Conservation (phyloP, 2,113 vertebrate genomes). For the Sylvia atricapilla region DNA sequence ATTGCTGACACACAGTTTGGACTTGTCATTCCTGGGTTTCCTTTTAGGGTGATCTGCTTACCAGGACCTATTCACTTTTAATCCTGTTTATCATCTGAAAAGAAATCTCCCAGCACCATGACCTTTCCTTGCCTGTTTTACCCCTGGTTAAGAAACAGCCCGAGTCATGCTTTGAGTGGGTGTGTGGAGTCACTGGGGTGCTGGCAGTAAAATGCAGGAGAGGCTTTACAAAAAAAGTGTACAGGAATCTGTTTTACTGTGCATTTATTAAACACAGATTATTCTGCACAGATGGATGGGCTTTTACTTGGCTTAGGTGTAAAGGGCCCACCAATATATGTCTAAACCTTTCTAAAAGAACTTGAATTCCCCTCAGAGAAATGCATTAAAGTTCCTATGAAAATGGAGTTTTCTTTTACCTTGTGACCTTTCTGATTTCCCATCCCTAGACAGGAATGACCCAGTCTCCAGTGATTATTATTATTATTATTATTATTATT, state of each 20-base stretch:
- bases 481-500: background rate
- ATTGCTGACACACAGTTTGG: background rate
- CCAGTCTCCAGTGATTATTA: background rate
- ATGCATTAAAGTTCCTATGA: conserved; percentile 1
- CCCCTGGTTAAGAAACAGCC: background rate
- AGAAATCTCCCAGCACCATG: background rate
- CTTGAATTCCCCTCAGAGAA: conserved; percentile 32
- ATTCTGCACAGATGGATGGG: background rate
- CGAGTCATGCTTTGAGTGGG: background rate
- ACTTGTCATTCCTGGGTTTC: background rate
- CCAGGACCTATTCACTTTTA: conserved; percentile 1
- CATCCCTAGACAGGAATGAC: background rate
- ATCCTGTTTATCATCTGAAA: background rate
- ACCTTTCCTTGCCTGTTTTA: background rate
- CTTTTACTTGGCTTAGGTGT: conserved; percentile 21
- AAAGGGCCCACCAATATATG: background rate
- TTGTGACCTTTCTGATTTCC: conserved; percentile 32
- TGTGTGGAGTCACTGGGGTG: background rate
- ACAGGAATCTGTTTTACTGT: background rate
- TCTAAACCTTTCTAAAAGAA: conserved; percentile 19
- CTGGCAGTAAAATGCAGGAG: background rate
- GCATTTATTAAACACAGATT: conserved; percentile 13
- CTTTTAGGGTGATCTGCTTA: background rate
- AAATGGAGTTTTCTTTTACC: conserved; percentile 50
- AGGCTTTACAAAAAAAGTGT: background rate